A percentile compares a stretch with the other conserved stretches of the same genome.
phyloP scores from a whole-genome alignment of 1,140 invertebrate species.

The Pachyrhynchus sulphureomaculatus region DNA sequence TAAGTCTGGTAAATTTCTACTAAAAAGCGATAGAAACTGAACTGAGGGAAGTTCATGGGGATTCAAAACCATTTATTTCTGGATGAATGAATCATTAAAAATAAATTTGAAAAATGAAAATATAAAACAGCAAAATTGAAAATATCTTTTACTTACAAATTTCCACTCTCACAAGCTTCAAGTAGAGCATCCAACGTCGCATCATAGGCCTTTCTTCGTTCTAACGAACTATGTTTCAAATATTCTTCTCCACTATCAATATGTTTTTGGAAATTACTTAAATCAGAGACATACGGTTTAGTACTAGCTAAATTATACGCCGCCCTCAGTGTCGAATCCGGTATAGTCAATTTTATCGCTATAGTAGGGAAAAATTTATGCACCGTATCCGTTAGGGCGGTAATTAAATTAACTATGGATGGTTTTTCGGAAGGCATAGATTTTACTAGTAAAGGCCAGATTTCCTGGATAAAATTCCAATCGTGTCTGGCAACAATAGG shows the following conservation, averaged over 20 bases:
- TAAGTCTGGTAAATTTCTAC: too few species aligned
- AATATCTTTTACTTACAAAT: constrained; percentile 77
- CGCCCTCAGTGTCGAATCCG: constrained; percentile 55
- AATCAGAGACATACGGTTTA: constrained; percentile 40
- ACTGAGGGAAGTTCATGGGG: too few species aligned
- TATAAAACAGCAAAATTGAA: too few species aligned
- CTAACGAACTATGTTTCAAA: constrained; percentile 51
- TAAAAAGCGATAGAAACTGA: too few species aligned
- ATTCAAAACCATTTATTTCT: too few species aligned
- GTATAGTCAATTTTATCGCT: constrained; percentile 60
- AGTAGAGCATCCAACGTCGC: constrained; percentile 64
- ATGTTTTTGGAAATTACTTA: constrained; percentile 47
- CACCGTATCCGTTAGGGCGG: constrained; percentile 56
- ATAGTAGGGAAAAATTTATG: constrained; percentile 59
- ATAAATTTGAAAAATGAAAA: too few species aligned
- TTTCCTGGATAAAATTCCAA: constrained; percentile 68
- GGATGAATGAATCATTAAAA: too few species aligned
- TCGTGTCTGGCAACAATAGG: constrained; percentile 70
- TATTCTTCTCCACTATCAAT: constrained; percentile 51
- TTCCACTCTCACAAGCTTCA: constrained; percentile 62
- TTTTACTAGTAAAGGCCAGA: constrained; percentile 76
- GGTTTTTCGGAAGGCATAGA: constrained; percentile 79
- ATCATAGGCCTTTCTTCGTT: constrained; percentile 60
- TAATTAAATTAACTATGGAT: constrained; percentile 75
- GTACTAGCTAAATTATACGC: constrained; percentile 55